These are phyloP conservation scores for Amphipoea lucens DNA, from an alignment of 2,888 invertebrate genomes.

Conservation along the genomic window DNA sequence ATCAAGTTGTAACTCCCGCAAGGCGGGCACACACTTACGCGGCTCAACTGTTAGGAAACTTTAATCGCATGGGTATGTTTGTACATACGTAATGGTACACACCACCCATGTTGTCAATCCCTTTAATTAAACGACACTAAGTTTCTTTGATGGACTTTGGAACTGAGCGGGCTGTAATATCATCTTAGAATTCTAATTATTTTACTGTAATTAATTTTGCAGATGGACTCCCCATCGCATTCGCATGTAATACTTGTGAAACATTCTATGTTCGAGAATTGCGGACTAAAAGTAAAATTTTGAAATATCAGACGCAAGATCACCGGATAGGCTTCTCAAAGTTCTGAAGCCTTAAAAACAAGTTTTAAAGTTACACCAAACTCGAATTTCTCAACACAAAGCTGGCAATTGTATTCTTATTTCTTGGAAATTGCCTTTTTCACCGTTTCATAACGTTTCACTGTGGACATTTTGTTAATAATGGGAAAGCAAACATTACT, in stretches of 20 bases:
- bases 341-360: slow-evolving; percentile 83
- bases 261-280: slow-evolving; percentile 11
- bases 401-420: slow-evolving; percentile 68
- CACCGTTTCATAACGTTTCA: slow-evolving; percentile 66
- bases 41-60: slow-evolving; percentile 83
- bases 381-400: slow-evolving; percentile 77
- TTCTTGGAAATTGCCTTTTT: slow-evolving; percentile 74
- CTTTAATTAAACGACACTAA: slow-evolving; percentile 81
- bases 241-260: slow-evolving; percentile 8
- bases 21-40: slow-evolving; percentile 82
- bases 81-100: slow-evolving; percentile 70
- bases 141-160: slow-evolving; percentile 75
- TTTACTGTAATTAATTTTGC: slow-evolving; percentile 39
- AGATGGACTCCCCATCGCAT: slow-evolving; percentile 4
- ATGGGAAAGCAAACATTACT: slow-evolving; percentile 30
- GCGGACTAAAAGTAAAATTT: slow-evolving; percentile 71
- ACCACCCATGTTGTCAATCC: slow-evolving; percentile 72
- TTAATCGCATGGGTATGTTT: slow-evolving; percentile 83
- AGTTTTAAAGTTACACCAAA: slow-evolving; percentile 75
- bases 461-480: slow-evolving; percentile 42
- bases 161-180: slow-evolving; percentile 64
- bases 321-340: slow-evolving; percentile 79
- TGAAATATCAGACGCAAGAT: slow-evolving; percentile 74
- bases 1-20: slow-evolving; percentile 87
- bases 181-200: slow-evolving; percentile 59